Percentiles rank a stretch among this genome's conserved stretches.
Evolutionary conservation across 2,797 vertebrate species (phyloP).

Genomic region (Gadopsis bispinosus): DNA sequence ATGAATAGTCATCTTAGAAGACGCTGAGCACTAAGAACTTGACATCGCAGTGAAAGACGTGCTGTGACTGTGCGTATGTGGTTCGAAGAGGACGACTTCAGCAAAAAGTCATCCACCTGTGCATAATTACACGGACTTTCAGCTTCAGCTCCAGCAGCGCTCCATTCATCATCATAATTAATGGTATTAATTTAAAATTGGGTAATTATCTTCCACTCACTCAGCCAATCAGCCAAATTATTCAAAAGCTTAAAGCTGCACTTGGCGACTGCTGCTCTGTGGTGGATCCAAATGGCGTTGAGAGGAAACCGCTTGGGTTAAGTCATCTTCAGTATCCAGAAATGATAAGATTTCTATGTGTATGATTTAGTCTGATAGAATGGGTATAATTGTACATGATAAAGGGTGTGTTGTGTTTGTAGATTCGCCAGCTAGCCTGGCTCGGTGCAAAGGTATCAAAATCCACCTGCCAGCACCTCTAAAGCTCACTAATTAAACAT

Average conservation of each 20-base stretch:
- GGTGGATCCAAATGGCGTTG: background rate
- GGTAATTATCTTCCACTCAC: slow-evolving; percentile 44
- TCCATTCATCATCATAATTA: slow-evolving; percentile 55
- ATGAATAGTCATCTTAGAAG: slow-evolving; percentile 39
- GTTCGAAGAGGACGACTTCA: slow-evolving; percentile 12
- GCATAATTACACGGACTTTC: slow-evolving; percentile 62
- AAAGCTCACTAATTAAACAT: background rate
- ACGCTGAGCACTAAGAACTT: slow-evolving; percentile 20
- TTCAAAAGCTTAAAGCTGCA: slow-evolving; percentile 26
- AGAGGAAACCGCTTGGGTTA: slow-evolving; percentile 7
- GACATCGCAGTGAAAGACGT: slow-evolving; percentile 39
- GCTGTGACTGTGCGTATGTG: slow-evolving; percentile 35
- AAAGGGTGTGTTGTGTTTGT: no score
- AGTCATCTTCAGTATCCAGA: background rate
- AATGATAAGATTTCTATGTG: background rate
- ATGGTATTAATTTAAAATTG: slow-evolving; percentile 52
- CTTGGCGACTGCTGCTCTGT: slow-evolving; percentile 17
- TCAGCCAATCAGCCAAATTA: slow-evolving; percentile 34
- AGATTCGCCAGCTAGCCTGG: no score
- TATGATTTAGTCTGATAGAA: no score
- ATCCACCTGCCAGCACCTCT: no score
- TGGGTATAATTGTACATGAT: no score
- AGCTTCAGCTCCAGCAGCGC: slow-evolving; percentile 23
- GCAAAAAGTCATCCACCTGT: slow-evolving; percentile 70
- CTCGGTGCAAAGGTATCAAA: no score